These are phyloP conservation scores for Bubo scandiacus DNA, from an alignment of 2,113 vertebrate genomes.

Conservation along the genomic window DNA sequence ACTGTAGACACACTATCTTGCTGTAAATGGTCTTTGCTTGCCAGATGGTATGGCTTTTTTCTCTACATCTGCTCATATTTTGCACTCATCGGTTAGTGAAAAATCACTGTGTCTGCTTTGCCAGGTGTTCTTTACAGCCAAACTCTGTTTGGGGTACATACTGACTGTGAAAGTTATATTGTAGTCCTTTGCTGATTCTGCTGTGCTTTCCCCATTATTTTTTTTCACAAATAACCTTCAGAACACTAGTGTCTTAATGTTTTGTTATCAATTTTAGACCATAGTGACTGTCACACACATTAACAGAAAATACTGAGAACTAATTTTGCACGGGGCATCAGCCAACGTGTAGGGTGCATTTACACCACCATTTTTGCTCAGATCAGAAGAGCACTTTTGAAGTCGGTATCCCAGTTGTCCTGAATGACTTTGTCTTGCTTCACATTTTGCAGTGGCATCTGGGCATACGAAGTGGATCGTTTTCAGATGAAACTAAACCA, in stretches of 20 bases:
- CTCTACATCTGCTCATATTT: background rate
- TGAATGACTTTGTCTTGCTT: background rate
- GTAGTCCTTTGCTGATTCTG: background rate
- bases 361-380: background rate
- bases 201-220: background rate
- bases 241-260: background rate
- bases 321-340: background rate
- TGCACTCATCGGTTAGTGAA: background rate
- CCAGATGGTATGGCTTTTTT: background rate
- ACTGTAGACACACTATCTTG: background rate
- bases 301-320: background rate
- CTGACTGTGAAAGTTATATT: background rate
- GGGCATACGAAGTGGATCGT: background rate
- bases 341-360: background rate
- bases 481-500: background rate
- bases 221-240: background rate
- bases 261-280: background rate
- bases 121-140: background rate
- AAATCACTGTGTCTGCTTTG: background rate
- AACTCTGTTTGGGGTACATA: rapidly evolving
- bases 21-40: background rate
- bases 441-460: background rate
- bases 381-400: background rate
- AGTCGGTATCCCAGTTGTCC: background rate
- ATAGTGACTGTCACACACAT: background rate